Evolutionary conservation across 2,888 invertebrate species (phyloP), one percentile per base, ranked within the genome.

Genomic region (Mellilla xanthometata): DNA sequence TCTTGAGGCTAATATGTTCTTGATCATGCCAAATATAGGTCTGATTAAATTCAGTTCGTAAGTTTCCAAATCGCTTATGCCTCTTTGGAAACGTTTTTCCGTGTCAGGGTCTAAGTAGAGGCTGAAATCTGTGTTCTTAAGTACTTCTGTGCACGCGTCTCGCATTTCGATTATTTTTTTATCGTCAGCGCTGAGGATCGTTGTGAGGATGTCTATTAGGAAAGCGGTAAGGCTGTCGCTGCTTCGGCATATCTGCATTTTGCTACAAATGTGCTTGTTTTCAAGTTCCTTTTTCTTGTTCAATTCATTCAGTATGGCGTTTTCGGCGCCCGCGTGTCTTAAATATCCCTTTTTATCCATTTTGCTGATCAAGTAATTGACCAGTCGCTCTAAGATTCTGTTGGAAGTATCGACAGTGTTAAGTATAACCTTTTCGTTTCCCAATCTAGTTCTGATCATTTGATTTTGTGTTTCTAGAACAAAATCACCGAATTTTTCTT

Each of bases 331-430:
- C 6, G 43, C 27, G 2, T 44, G 49, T 34, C 64, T 58, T 0
- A 59, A 19, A 0, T 38, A 24, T 0, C 50, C 54, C 6, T 47
- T 57, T 3, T 40, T 49, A 2, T 60, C 56, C 45, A 71, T 48
- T 13, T 70, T 62, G 0, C 52, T 52, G 0, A 65, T 31, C 24
- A 80, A 44, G 12, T 65, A 62, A 12, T 72, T 71, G 0, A 72
- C 32, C 0, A 81, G 28, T 3, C 75, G 55, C 2, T 49, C 67
- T 4, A 78, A 23, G 2, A 78, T 64, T 3, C 54, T 52, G 33
- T 73, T 67, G 0, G 80, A 80, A 0, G 69, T 69, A 1, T 79
- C 72, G 1, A 81, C 65, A 0, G 68, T 69, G 23, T 82, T 76
- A 0, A 80, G 44, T 5, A 84, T 60, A 0, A 76, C 79, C 30